A percentile compares a stretch with the other conserved stretches of the same genome.
Evolutionary conservation across 2,888 invertebrate species (phyloP).

Genomic region (Therioaphis trifolii): DNA sequence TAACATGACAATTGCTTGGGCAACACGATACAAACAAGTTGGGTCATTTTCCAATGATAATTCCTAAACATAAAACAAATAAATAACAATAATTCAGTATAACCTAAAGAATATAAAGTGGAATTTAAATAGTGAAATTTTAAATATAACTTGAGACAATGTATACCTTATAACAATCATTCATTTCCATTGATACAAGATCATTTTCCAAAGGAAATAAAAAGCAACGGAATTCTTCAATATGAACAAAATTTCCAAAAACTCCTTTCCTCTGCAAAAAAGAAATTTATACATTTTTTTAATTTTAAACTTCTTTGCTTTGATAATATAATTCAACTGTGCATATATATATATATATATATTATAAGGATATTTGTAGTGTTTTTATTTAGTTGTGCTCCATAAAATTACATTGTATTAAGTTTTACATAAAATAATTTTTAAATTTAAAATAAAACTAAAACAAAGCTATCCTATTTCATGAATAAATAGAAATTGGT

Average conservation of each 20-base stretch:
- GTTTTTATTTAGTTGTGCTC: too few relatives aligned
- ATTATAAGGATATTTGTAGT: too few relatives aligned
- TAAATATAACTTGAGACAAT: too few relatives aligned
- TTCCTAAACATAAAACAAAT: conserved; percentile 71
- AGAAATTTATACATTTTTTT: conserved; percentile 22
- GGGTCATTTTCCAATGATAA: conserved; percentile 90
- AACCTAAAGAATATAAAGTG: conserved; percentile 7
- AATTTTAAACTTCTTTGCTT: too few relatives aligned
- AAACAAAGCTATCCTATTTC: too few relatives aligned
- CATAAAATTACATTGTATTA: too few relatives aligned
- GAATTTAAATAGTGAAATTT: not conserved
- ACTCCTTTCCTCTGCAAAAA: conserved; percentile 79
- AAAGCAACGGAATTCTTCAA: conserved; percentile 87
- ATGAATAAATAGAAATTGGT: too few relatives aligned
- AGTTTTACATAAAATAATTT: too few relatives aligned
- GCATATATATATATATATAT: too few relatives aligned
- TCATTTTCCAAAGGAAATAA: conserved; percentile 93
- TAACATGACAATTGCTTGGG: conserved; percentile 85
- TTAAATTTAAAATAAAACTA: too few relatives aligned
- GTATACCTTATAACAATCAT: conserved; percentile 79
- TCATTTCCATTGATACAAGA: conserved; percentile 90
- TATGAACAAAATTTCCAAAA: conserved; percentile 78
- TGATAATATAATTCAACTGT: too few relatives aligned
- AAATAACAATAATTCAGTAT: not conserved
- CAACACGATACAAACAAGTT: conserved; percentile 86